These are phyloP conservation scores for Lucilia sericata DNA, from an alignment of 1,140 invertebrate genomes.

Conservation along the genomic window DNA sequence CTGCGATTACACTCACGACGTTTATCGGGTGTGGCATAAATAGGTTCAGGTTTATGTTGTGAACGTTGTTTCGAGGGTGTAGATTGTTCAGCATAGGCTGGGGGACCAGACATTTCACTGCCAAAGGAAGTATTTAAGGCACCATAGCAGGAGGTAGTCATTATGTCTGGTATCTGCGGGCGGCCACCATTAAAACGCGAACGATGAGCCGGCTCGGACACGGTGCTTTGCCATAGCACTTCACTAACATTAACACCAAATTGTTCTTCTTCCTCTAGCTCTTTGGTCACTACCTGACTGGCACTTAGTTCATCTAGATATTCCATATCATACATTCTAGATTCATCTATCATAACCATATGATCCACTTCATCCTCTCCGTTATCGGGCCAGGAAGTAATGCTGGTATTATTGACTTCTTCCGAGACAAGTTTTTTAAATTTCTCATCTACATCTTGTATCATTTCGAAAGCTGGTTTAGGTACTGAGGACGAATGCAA, in stretches of 20 bases:
- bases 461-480: slow-evolving; percentile 60
- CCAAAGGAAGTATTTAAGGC: slow-evolving; percentile 60
- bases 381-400: neutral
- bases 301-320: slow-evolving; percentile 61
- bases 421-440: slow-evolving; percentile 58
- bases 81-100: slow-evolving; percentile 31
- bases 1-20: slow-evolving; percentile 61
- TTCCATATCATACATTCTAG: slow-evolving; percentile 58
- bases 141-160: slow-evolving; percentile 66
- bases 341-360: slow-evolving; percentile 65
- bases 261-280: slow-evolving; percentile 47
- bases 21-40: slow-evolving; percentile 65
- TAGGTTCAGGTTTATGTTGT: slow-evolving; percentile 56
- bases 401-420: slow-evolving; percentile 38
- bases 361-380: slow-evolving; percentile 48
- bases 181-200: slow-evolving; percentile 24
- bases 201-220: slow-evolving; percentile 53
- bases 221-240: slow-evolving; percentile 57
- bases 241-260: slow-evolving; percentile 54
- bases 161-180: slow-evolving; percentile 54
- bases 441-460: slow-evolving; percentile 63
- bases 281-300: slow-evolving; percentile 37
- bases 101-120: slow-evolving; percentile 51
- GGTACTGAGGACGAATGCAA: slow-evolving; percentile 61
- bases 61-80: slow-evolving; percentile 49